Percentiles rank a stretch among this genome's conserved stretches.
These are phyloP conservation scores for Leptarthrus brevirostris DNA, from an alignment of 2,888 invertebrate genomes.

Conservation along the genomic window DNA sequence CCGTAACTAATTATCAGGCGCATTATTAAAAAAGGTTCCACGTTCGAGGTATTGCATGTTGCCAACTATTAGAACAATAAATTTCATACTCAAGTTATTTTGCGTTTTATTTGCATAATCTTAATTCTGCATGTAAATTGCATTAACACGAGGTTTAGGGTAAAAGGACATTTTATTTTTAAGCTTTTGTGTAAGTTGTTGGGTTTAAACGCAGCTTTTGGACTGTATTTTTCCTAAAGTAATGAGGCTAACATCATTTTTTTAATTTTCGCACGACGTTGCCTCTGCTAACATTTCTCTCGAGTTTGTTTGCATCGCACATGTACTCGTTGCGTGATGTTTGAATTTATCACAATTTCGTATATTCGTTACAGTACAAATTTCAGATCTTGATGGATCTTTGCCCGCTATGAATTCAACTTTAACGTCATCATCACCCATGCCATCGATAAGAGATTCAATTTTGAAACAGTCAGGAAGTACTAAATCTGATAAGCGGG, in stretches of 20 bases:
- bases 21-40: not conserved
- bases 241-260: no score
- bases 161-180: not conserved
- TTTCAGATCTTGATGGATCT: constrained; percentile 30
- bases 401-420: constrained; percentile 52
- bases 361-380: constrained; percentile 16
- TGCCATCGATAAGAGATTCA: constrained; percentile 63
- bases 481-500: constrained; percentile 62
- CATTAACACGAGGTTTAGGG: constrained; percentile 13
- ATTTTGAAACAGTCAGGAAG: constrained; percentile 63
- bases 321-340: no score
- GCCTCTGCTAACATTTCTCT: not conserved
- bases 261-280: no score
- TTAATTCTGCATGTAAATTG: constrained; percentile 22
- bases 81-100: constrained; percentile 12
- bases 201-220: no score
- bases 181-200: constrained; percentile 15
- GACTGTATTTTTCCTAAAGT: no score
- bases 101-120: constrained; percentile 31
- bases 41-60: constrained; percentile 29
- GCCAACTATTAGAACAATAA: constrained; percentile 28
- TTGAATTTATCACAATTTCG: not conserved
- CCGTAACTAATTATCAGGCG: no score
- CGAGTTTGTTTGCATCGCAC: no score
- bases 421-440: constrained; percentile 58